Percentiles rank a stretch among this genome's conserved stretches.
phyloP scores from a whole-genome alignment of 1,140 invertebrate genomes.

The Solenopsis invicta region DNA sequence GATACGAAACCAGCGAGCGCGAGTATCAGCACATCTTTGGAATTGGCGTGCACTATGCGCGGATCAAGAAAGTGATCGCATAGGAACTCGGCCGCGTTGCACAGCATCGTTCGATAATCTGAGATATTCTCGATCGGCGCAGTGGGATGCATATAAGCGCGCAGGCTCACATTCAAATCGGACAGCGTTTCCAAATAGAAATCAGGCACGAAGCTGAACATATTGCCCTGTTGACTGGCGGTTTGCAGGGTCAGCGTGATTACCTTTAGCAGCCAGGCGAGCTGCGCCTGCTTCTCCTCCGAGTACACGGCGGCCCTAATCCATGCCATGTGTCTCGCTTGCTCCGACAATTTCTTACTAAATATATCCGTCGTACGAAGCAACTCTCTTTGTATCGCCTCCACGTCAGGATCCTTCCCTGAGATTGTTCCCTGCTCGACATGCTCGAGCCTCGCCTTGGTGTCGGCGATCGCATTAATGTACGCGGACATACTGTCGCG shows the following conservation, averaged over 20 bases:
- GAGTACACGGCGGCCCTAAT: slow-evolving; percentile 89
- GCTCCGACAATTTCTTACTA: slow-evolving; percentile 88
- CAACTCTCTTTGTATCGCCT: slow-evolving; percentile 85
- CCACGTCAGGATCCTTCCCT: slow-evolving; percentile 74
- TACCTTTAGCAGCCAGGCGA: slow-evolving; percentile 89
- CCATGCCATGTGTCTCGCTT: slow-evolving; percentile 89
- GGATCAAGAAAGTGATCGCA: slow-evolving; percentile 92
- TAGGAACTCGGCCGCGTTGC: slow-evolving; percentile 91
- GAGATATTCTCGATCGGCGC: slow-evolving; percentile 88
- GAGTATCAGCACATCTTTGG: slow-evolving; percentile 92
- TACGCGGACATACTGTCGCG: slow-evolving; percentile 89
- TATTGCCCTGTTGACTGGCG: slow-evolving; percentile 88
- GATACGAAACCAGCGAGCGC: slow-evolving; percentile 92
- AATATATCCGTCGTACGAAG: slow-evolving; percentile 87
- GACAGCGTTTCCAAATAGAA: slow-evolving; percentile 93
- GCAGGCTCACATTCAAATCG: slow-evolving; percentile 89
- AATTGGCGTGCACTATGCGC: slow-evolving; percentile 92
- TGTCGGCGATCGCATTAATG: slow-evolving; percentile 86
- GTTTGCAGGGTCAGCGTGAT: slow-evolving; percentile 88
- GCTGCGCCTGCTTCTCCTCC: slow-evolving; percentile 88
- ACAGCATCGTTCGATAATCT: slow-evolving; percentile 87
- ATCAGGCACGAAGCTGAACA: slow-evolving; percentile 94
- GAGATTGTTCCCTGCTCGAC: slow-evolving; percentile 69
- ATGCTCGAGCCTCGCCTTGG: slow-evolving; percentile 85
- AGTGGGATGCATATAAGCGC: slow-evolving; percentile 90